Percentiles rank a stretch among this genome's conserved stretches.
Evolutionary conservation across 1,140 invertebrate species (phyloP).

Genomic region (Tetramorium simillimum): DNA sequence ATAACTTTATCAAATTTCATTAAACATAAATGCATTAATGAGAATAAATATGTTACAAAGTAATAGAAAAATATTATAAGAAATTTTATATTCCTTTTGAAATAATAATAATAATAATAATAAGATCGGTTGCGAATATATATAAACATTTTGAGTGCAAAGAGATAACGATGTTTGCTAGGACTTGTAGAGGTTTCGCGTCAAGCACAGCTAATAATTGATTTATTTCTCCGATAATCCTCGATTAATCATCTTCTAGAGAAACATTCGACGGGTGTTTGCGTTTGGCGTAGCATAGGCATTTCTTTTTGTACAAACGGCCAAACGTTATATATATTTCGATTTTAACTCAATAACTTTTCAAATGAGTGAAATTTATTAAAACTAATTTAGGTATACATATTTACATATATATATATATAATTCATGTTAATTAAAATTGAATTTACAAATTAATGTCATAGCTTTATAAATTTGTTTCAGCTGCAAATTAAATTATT

Average conservation of each 20-base stretch:
- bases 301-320: slow-evolving; percentile 51
- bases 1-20: background rate
- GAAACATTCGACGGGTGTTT: slow-evolving; percentile 54
- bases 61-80: background rate
- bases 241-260: slow-evolving; percentile 44
- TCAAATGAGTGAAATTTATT: background rate
- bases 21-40: background rate
- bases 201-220: slow-evolving; percentile 74
- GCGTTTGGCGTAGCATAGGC: slow-evolving; percentile 49
- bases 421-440: background rate
- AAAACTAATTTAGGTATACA: slow-evolving; percentile 25
- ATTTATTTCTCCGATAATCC: slow-evolving; percentile 53
- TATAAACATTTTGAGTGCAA: slow-evolving; percentile 3
- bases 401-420: slow-evolving; percentile 28
- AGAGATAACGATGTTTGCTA: slow-evolving; percentile 68
- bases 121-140: background rate
- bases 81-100: background rate
- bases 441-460: slow-evolving; percentile 5
- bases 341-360: background rate
- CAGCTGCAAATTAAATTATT: slow-evolving; percentile 3
- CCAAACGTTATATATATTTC: slow-evolving; percentile 34
- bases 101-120: background rate
- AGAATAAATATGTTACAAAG: background rate
- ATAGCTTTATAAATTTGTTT: background rate
- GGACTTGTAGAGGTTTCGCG: slow-evolving; percentile 65